phyloP scores from a whole-genome alignment of 2,797 vertebrate species.

The Trichosurus vulpecula region DNA sequence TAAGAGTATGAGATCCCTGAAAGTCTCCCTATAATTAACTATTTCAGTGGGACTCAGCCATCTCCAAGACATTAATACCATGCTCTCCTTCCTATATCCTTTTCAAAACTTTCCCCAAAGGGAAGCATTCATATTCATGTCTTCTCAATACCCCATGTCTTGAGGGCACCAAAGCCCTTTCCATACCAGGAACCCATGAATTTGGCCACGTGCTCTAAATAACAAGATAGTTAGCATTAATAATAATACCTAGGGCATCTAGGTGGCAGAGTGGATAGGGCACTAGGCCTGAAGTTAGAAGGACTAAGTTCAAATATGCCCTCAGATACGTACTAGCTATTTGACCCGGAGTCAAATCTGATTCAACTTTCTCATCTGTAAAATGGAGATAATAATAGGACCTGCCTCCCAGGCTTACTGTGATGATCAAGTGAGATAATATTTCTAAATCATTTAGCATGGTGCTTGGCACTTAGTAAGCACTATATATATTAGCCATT shows the following conservation, averaged over 20 bases:
- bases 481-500: too few species aligned
- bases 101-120: background rate
- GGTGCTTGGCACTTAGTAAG: too few species aligned
- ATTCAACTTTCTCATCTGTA: background rate
- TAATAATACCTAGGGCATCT: background rate
- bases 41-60: background rate
- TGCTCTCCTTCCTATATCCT: background rate
- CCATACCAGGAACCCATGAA: too few species aligned
- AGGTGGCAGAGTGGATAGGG: background rate
- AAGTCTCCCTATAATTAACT: background rate
- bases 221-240: background rate
- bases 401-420: background rate
- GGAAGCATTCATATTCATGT: background rate
- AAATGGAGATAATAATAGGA: background rate
- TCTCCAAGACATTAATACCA: background rate
- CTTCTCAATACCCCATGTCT: background rate
- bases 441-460: too few species aligned
- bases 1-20: background rate
- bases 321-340: background rate
- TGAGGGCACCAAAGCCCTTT: background rate
- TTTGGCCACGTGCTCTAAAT: background rate
- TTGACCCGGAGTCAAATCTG: background rate
- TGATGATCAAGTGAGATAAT: too few species aligned
- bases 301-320: background rate
- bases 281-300: background rate